Percentiles rank a stretch among this genome's conserved stretches.
Evolutionary conservation across 2,113 vertebrate species (phyloP).

Genomic region (Mus pahari): DNA sequence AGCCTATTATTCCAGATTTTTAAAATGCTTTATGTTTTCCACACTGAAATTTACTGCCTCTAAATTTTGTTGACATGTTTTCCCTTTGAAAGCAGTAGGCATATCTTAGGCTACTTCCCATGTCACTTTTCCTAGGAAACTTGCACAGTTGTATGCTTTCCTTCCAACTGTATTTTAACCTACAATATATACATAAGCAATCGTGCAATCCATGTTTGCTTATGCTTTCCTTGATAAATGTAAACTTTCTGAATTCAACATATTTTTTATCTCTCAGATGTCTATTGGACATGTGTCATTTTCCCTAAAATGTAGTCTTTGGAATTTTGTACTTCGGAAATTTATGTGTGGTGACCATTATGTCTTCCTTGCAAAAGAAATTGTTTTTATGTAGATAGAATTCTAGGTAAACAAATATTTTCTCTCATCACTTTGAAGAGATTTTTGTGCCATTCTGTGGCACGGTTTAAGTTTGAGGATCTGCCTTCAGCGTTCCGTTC

Average conservation of each 20-base stretch:
- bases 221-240: not conserved
- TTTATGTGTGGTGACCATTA: not conserved
- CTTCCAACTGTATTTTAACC: not conserved
- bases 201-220: not conserved
- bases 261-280: not conserved
- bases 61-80: not conserved
- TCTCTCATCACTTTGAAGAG: not conserved
- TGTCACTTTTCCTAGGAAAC: no score
- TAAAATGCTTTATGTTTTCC: not conserved
- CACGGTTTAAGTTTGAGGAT: not conserved
- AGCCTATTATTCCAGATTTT: not conserved
- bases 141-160: not conserved
- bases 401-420: not conserved
- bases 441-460: not conserved
- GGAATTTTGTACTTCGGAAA: not conserved
- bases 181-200: no score
- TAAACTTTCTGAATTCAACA: not conserved
- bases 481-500: not conserved
- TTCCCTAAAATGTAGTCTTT: not conserved
- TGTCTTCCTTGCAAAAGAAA: not conserved
- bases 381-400: not conserved
- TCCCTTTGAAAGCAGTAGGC: not conserved
- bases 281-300: not conserved
- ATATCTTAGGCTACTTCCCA: not conserved
- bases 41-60: not conserved